These are phyloP conservation scores for Tragelaphus buxtoni DNA, from an alignment of 2,113 vertebrate species.

Conservation along the genomic window DNA sequence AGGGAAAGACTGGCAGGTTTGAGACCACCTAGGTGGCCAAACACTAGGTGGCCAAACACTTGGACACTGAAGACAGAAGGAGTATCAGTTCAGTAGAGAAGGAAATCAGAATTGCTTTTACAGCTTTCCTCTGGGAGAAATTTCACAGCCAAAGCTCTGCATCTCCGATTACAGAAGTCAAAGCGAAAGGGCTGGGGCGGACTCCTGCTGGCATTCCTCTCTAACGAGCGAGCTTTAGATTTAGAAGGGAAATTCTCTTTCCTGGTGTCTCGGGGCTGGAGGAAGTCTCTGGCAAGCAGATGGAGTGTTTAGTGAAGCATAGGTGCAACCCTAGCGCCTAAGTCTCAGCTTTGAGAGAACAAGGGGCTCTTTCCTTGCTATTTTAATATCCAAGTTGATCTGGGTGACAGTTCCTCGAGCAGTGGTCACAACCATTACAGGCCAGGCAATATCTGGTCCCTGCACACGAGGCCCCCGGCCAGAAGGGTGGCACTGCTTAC, in stretches of 20 bases:
- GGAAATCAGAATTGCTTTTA: neutral
- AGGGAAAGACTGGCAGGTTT: neutral
- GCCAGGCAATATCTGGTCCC: neutral
- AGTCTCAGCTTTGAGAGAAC: neutral
- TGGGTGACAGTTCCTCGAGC: neutral
- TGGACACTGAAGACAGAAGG: neutral
- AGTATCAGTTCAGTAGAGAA: neutral
- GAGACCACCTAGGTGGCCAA: neutral
- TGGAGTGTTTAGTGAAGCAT: neutral
- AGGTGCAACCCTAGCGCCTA: neutral
- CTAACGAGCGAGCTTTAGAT: neutral
- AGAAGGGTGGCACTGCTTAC: neutral
- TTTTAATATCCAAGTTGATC: neutral
- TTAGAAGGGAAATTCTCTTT: neutral
- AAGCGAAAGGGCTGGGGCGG: neutral
- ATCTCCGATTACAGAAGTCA: neutral
- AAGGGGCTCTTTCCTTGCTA: neutral
- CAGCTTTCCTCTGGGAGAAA: slow-evolving; percentile 4
- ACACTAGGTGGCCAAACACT: too few species aligned
- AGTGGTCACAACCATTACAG: neutral
- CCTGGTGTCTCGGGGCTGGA: neutral
- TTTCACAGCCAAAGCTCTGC: neutral
- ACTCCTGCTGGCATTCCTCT: neutral
- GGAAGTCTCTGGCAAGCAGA: neutral
- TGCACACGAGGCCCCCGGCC: neutral